Evolutionary conservation across 2,888 invertebrate species (phyloP).

Genomic region (Phyto melanocephala): DNA sequence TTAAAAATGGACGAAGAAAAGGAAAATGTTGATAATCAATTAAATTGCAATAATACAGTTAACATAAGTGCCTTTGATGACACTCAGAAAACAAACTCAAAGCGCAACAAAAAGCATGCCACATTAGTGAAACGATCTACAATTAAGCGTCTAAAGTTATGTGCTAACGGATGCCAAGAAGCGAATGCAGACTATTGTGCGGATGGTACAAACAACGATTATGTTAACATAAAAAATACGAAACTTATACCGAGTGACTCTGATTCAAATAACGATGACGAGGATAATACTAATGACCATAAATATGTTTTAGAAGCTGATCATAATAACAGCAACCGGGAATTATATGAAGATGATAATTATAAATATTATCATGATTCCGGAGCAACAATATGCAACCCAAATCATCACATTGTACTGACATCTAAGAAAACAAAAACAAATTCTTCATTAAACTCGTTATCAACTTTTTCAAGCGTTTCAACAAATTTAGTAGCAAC

Average conservation of each 20-base stretch:
- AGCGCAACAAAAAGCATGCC: not conserved
- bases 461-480: constrained; percentile 66
- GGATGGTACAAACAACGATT: not conserved
- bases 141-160: not conserved
- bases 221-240: not conserved
- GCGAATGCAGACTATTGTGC: not conserved
- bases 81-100: not conserved
- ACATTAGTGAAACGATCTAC: constrained; percentile 1
- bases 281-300: not conserved
- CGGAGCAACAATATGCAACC: constrained; percentile 64
- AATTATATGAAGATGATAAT: constrained; percentile 70
- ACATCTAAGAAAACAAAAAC: constrained; percentile 76
- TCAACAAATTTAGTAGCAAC: not conserved
- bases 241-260: not conserved
- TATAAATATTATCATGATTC: constrained; percentile 71
- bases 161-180: not conserved
- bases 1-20: constrained; percentile 34
- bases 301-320: not conserved
- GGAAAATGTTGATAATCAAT: constrained; percentile 30
- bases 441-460: constrained; percentile 70
- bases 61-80: constrained; percentile 25
- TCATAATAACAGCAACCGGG: not conserved
- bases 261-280: not conserved
- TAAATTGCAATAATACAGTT: not conserved
- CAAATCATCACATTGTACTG: constrained; percentile 75